Evolutionary conservation across 2,113 vertebrate species (phyloP), one percentile per base, ranked within the genome.

Genomic region (Prolemur simus): DNA sequence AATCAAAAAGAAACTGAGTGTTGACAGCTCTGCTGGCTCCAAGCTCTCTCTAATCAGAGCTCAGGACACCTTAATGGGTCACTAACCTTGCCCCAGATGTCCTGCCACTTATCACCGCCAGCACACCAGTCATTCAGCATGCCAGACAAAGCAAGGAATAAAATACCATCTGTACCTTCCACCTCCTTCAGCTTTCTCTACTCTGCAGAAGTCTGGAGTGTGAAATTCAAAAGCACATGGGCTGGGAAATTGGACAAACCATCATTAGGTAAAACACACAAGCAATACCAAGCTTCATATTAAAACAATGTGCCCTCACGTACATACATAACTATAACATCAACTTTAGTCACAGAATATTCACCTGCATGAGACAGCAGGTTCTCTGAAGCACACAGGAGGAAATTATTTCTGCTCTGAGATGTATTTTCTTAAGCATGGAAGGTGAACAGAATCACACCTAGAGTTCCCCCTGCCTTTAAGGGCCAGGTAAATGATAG

Each of bases 21-120:
- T 86, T 95, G 96, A 94, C 94, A 97, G 85, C 54, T 89, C 76
- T 85, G 56, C 64, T 77, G 83, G 82, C 69, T 96, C 68, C 20
- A 91, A 91, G 60, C 37, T 91, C 73, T 94, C 74, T 93, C 78
- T 97, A 88, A 91, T 91, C 54, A 29, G 83, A 78, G 87, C 78
- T 93, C 68, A 39, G 77, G 74, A 96, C 85, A 96, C 73, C 80
- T 96, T 94, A 87, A 95, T 95, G 95, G 95, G 93, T 91, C 89
- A 89, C 91, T 93, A 87, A 80, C 93, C 83, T 93, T 93, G 68
- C 56, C 77, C 78, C 69, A 96, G 88, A 97, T 89, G 93, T 89
- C 60, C 52, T 71, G 93, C 64, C 81, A 69, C 85, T 47, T 29
- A 76, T 95, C 87, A 96, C 52, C 39, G 73, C 54, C 32, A 45